Conservation (phyloP, 2,113 vertebrate species). For the Mus musculus region DNA sequence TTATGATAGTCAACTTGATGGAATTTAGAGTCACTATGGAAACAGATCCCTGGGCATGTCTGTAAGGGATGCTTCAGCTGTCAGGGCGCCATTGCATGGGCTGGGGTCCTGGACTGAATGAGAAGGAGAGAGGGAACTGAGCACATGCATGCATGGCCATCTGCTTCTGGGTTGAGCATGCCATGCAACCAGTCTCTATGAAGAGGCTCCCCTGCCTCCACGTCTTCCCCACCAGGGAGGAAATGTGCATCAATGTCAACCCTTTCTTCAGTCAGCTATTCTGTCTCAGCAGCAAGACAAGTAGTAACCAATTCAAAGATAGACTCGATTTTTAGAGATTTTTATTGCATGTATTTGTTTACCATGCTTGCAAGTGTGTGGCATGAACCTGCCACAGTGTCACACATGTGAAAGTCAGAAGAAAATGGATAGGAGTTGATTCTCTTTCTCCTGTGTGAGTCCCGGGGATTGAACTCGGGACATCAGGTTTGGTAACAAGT, state of each 20-base stretch:
- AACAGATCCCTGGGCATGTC: background rate
- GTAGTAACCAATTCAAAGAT: background rate
- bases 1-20: background rate
- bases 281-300: background rate
- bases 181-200: background rate
- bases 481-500: background rate
- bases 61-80: background rate
- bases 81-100: background rate
- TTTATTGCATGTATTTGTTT: background rate
- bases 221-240: background rate
- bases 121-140: background rate
- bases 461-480: background rate
- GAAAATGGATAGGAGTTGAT: background rate
- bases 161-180: background rate
- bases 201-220: background rate
- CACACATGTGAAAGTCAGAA: background rate
- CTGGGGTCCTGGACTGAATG: background rate
- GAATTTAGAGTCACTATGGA: background rate
- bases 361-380: background rate
- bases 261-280: background rate
- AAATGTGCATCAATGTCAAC: background rate
- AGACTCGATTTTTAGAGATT: background rate
- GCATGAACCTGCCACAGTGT: background rate
- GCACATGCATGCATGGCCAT: too few relatives aligned
- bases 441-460: background rate